These are phyloP conservation scores for Drosophila gaucha DNA, from an alignment of 2,888 invertebrate genomes.

Conservation along the genomic window DNA sequence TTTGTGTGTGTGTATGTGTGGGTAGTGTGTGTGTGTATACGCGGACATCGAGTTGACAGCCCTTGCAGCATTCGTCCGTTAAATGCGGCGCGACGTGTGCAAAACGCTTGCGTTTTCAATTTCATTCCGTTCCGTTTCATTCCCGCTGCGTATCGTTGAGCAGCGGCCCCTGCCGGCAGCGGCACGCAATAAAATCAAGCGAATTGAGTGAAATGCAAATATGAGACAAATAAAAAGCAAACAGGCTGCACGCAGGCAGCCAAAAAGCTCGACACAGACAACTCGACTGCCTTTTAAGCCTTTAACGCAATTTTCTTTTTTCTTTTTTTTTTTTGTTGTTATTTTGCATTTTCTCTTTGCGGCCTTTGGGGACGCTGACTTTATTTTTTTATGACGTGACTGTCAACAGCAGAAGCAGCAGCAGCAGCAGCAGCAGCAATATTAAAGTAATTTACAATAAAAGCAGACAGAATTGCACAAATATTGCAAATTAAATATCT, in stretches of 20 bases:
- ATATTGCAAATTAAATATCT: slow-evolving; percentile 8
- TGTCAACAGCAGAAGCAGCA: slow-evolving; percentile 50
- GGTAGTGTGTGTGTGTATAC: slow-evolving; percentile 16
- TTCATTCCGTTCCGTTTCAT: slow-evolving; percentile 59
- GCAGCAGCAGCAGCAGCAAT: slow-evolving; percentile 22
- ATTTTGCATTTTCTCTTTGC: slow-evolving; percentile 23
- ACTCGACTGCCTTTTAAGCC: slow-evolving; percentile 36
- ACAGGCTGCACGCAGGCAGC: slow-evolving; percentile 41
- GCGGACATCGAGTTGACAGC: slow-evolving; percentile 40
- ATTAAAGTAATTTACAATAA: slow-evolving; percentile 37
- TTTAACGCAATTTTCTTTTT: slow-evolving; percentile 7
- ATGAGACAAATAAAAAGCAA: slow-evolving; percentile 80
- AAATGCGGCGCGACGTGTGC: slow-evolving; percentile 51
- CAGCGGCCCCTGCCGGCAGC: slow-evolving; percentile 31
- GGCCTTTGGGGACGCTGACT: slow-evolving; percentile 35
- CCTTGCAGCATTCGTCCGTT: slow-evolving; percentile 20
- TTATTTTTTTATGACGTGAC: slow-evolving; percentile 63
- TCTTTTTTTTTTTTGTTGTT: slow-evolving; percentile 8
- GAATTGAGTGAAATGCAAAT: slow-evolving; percentile 82
- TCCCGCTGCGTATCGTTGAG: slow-evolving; percentile 26
- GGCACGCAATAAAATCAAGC: slow-evolving; percentile 75
- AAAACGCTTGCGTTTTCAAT: slow-evolving; percentile 73
- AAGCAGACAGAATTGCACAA: slow-evolving; percentile 1
- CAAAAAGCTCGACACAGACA: slow-evolving; percentile 9
- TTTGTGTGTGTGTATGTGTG: neutral